Evolutionary conservation across 2,888 invertebrate species (phyloP).

Genomic region (Zygogramma bicolorata): DNA sequence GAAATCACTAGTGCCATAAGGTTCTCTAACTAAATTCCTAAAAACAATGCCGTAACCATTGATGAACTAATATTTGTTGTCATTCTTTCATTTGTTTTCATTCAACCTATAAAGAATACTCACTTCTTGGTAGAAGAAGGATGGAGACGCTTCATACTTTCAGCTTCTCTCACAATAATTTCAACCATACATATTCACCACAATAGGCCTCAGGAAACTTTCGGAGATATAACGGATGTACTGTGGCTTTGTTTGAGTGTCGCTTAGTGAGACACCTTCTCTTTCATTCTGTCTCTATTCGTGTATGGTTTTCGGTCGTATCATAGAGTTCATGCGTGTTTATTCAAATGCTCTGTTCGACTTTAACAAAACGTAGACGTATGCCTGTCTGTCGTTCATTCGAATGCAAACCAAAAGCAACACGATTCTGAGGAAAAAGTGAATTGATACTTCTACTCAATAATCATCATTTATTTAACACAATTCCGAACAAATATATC

Average conservation of each 20-base stretch:
- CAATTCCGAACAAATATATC: no score
- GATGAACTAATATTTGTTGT: no score
- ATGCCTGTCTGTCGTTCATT: neutral
- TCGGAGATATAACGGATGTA: neutral
- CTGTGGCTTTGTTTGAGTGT: neutral
- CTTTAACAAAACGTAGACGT: neutral
- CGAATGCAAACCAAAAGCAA: neutral
- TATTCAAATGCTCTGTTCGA: neutral
- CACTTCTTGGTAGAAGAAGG: neutral
- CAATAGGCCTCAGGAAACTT: neutral
- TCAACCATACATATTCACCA: neutral
- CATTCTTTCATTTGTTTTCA: no score
- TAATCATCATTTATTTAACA: no score
- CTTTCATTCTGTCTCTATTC: neutral
- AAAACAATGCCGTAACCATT: no score
- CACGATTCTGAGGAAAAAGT: neutral
- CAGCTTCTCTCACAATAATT: neutral
- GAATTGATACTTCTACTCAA: neutral
- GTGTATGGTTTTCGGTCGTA: neutral
- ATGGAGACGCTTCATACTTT: neutral
- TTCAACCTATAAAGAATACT: neutral
- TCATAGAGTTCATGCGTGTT: conserved; percentile 1
- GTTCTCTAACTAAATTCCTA: no score
- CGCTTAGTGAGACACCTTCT: neutral
- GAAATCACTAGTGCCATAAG: no score